phyloP scores from a whole-genome alignment of 1,140 invertebrate species.

The Halesus radiatus region DNA sequence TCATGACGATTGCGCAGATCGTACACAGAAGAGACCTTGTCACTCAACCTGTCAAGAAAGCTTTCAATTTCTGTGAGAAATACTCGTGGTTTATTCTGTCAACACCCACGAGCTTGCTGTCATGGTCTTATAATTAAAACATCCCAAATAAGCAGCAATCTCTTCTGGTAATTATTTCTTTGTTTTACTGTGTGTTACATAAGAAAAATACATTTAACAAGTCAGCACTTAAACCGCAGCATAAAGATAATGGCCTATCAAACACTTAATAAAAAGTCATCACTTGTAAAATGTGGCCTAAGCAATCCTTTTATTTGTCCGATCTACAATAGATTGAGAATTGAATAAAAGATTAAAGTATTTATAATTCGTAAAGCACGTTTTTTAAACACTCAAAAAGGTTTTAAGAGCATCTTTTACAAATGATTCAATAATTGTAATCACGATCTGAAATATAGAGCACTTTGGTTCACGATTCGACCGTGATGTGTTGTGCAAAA shows the following conservation, averaged over 20 bases:
- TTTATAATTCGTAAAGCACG: neutral
- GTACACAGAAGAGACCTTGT: too few relatives aligned
- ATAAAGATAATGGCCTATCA: neutral
- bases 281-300: neutral
- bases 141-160: too few relatives aligned
- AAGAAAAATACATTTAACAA: too few relatives aligned
- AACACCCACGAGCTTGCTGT: too few relatives aligned
- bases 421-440: neutral
- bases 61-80: too few relatives aligned
- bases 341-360: neutral
- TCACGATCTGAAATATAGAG: slow-evolving; percentile 1
- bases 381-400: neutral
- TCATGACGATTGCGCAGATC: too few relatives aligned
- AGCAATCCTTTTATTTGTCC: neutral
- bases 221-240: neutral
- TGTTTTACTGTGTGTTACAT: too few relatives aligned
- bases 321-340: neutral
- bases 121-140: too few relatives aligned
- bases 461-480: neutral
- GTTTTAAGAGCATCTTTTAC: neutral
- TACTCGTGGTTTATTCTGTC: too few relatives aligned
- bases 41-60: too few relatives aligned
- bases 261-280: too few relatives aligned
- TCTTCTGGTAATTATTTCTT: too few relatives aligned
- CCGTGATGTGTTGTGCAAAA: neutral